Evolutionary conservation across 2,113 vertebrate species (phyloP), one percentile per base, ranked within the genome.

Genomic region (Podarcis raffonei): DNA sequence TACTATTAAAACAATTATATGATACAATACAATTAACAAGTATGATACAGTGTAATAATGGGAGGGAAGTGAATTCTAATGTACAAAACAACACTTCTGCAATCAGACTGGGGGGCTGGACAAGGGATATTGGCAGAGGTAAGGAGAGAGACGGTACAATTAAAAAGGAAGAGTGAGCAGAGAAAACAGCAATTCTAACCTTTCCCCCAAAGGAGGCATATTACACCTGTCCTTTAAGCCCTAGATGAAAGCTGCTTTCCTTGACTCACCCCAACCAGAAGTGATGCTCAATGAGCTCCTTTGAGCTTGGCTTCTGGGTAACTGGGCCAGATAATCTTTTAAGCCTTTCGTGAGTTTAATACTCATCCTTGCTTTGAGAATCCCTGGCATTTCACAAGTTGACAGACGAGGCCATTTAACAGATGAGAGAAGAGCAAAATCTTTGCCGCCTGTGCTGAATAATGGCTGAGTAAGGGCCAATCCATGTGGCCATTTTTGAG

Each of bases 331-430:
- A 83, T 95, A 94, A 92, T 94, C 94, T 93, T 92, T 94, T 95
- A 95, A 94, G 93, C 91, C 84, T 93, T 87, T 95, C 90, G 90
- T 23, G 91, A 95, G 90, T 94, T 95, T 92, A 87, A 88, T 94
- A 95, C 93, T 91, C 89, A 69, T 89, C 91, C 92, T 86, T 93
- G 92, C 83, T 91, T 94, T 90, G 86, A 94, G 92, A 90, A 92
- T 95, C 85, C 88, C 92, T 89, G 93, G 82, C 91, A 93, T 93
- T 91, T 87, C 92, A 42, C 83, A 82, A 86, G 71, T 83, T 91
- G 91, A 91, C 87, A 86, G 57, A 42, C 92, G 89, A 93, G 90
- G 88, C 83, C 89, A 48, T 94, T 94, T 96, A 91, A 92, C 93
- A 92, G 90, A 89, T 91, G 92, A 91, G 85, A 86, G 83, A 25